phyloP scores from a whole-genome alignment of 2,888 invertebrate species.

The Tinea pellionella region DNA sequence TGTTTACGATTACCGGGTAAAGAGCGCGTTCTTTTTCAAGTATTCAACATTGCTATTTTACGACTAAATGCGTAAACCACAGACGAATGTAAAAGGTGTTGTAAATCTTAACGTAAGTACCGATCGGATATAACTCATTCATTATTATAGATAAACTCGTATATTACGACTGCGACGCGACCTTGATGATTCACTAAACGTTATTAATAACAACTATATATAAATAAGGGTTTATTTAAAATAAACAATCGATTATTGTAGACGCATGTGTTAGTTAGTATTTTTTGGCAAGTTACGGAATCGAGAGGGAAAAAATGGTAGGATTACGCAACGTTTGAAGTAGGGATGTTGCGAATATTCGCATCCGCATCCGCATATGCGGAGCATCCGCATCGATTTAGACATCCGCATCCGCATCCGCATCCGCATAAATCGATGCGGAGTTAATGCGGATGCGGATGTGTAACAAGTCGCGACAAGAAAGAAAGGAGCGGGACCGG shows the following conservation, averaged over 20 bases:
- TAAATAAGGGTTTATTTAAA: neutral
- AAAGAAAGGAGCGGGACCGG: too few relatives aligned
- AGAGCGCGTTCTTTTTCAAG: neutral
- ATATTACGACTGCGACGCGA: too few relatives aligned
- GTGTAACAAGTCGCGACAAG: too few relatives aligned
- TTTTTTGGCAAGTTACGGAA: conserved; percentile 22
- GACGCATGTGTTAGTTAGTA: neutral
- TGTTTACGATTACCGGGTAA: neutral
- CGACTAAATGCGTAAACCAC: neutral
- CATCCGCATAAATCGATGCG: too few relatives aligned
- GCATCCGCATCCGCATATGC: too few relatives aligned
- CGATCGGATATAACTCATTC: neutral
- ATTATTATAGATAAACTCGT: neutral
- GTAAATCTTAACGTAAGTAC: neutral
- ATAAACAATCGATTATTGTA: conserved; percentile 2
- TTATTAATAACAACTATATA: too few relatives aligned
- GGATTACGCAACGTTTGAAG: conserved; percentile 50
- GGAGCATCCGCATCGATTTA: too few relatives aligned
- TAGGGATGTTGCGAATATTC: too few relatives aligned
- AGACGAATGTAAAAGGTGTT: neutral
- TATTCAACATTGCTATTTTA: neutral
- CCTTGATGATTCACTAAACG: too few relatives aligned
- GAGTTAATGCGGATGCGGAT: too few relatives aligned
- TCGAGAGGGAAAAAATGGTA: conserved; percentile 29
- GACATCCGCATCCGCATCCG: too few relatives aligned